Conservation (phyloP, 2,797 vertebrate genomes). For the Margarornis squamiger region DNA sequence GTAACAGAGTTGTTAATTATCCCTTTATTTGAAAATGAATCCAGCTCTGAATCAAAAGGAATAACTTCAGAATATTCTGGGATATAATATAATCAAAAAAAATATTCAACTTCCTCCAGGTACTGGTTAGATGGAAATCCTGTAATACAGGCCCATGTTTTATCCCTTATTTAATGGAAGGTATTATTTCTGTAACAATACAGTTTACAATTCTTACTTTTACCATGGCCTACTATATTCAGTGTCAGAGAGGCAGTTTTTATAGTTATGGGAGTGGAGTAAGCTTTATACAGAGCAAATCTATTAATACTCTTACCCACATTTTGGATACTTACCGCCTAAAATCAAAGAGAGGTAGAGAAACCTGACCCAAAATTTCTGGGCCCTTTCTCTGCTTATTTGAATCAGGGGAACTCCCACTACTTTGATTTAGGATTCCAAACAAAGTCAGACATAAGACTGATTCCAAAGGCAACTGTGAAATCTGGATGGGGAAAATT, state of each 20-base stretch:
- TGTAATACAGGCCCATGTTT: not conserved
- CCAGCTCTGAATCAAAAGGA: not conserved
- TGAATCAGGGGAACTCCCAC: slow-evolving; percentile 90
- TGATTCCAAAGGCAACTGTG: slow-evolving; percentile 93
- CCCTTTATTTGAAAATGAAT: not conserved
- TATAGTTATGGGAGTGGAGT: not conserved
- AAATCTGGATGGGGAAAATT: slow-evolving; percentile 93
- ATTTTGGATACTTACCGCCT: slow-evolving; percentile 81
- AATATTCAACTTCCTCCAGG: not conserved
- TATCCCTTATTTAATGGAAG: not conserved
- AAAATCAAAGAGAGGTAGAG: slow-evolving; percentile 93
- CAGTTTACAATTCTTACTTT: not conserved
- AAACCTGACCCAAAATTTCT: slow-evolving; percentile 90
- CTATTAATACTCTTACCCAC: not conserved
- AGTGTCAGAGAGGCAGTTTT: not conserved
- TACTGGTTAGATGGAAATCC: not conserved
- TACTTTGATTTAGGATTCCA: slow-evolving; percentile 90
- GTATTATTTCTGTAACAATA: not conserved
- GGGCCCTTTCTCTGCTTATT: slow-evolving; percentile 93
- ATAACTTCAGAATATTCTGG: not conserved
- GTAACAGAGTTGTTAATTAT: not conserved
- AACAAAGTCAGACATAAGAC: slow-evolving; percentile 88
- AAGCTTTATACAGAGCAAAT: not conserved
- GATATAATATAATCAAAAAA: not conserved
- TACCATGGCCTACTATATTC: not conserved